A percentile compares a stretch with the other conserved stretches of the same genome.
phyloP scores from a whole-genome alignment of 2,888 invertebrate genomes.

The Drosophila nigricruria region DNA sequence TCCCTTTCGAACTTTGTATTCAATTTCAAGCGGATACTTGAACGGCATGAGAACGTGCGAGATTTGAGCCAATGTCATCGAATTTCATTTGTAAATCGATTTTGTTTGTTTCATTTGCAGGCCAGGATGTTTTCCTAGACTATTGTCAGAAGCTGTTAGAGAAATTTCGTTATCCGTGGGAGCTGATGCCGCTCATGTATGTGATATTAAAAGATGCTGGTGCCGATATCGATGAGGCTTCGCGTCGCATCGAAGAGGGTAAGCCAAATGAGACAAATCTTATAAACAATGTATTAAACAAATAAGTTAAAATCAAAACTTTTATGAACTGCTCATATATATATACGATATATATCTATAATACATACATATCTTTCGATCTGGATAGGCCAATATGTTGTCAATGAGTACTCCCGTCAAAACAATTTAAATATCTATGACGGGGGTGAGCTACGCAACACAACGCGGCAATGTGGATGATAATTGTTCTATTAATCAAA shows the following conservation, averaged over 20 bases:
- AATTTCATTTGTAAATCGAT: constrained; percentile 28
- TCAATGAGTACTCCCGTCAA: constrained; percentile 91
- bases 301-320: background rate
- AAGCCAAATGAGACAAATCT: constrained; percentile 57
- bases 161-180: constrained; percentile 92
- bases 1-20: constrained; percentile 34
- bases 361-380: constrained; percentile 46
- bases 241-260: constrained; percentile 92
- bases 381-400: constrained; percentile 88
- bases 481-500: constrained; percentile 85
- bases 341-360: constrained; percentile 6
- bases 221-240: constrained; percentile 91
- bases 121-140: constrained; percentile 88
- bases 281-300: background rate
- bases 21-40: constrained; percentile 26
- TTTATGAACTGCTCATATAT: constrained; percentile 1
- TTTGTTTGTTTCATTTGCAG: constrained; percentile 81
- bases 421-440: constrained; percentile 92
- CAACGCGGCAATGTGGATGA: constrained; percentile 93
- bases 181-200: constrained; percentile 92
- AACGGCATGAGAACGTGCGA: constrained; percentile 8
- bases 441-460: constrained; percentile 90
- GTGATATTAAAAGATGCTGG: constrained; percentile 92
- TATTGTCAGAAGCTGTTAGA: constrained; percentile 91
- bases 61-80: constrained; percentile 3